Evolutionary conservation across 2,113 vertebrate species (phyloP).

Genomic region (Sarotherodon lohbergeri): DNA sequence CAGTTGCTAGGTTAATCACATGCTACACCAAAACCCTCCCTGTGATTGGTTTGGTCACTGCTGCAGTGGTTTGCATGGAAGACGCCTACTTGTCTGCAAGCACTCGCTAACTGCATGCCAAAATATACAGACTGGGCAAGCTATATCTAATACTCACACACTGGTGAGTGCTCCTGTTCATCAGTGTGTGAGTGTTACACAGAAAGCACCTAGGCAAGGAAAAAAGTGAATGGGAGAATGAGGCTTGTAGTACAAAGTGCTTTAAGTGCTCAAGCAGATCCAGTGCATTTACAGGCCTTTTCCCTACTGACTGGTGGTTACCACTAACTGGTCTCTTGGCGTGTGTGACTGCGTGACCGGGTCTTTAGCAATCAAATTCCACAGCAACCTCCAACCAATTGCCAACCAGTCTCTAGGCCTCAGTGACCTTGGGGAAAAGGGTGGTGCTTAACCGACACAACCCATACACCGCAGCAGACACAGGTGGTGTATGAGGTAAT

Average conservation of each 20-base stretch:
- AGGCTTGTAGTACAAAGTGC: neutral
- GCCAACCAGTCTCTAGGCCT: neutral
- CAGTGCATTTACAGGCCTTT: neutral
- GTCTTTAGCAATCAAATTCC: neutral
- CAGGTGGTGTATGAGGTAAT: neutral
- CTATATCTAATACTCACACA: neutral
- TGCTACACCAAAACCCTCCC: neutral
- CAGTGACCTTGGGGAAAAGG: neutral
- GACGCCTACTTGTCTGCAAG: neutral
- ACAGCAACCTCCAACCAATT: neutral
- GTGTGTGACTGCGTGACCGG: neutral
- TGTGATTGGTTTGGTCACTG: neutral
- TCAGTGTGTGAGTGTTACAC: neutral
- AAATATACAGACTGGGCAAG: neutral
- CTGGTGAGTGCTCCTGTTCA: neutral
- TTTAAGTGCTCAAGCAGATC: neutral
- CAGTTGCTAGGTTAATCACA: neutral
- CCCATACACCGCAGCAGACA: neutral
- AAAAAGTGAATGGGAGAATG: neutral
- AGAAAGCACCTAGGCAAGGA: neutral
- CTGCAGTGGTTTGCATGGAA: rapidly evolving
- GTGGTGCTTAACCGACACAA: neutral
- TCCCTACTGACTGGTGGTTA: neutral
- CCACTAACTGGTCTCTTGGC: neutral
- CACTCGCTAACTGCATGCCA: neutral